Percentiles rank a stretch among this genome's conserved stretches.
Evolutionary conservation across 1,140 invertebrate genomes (phyloP).

Genomic region (Spodoptera frugiperda): DNA sequence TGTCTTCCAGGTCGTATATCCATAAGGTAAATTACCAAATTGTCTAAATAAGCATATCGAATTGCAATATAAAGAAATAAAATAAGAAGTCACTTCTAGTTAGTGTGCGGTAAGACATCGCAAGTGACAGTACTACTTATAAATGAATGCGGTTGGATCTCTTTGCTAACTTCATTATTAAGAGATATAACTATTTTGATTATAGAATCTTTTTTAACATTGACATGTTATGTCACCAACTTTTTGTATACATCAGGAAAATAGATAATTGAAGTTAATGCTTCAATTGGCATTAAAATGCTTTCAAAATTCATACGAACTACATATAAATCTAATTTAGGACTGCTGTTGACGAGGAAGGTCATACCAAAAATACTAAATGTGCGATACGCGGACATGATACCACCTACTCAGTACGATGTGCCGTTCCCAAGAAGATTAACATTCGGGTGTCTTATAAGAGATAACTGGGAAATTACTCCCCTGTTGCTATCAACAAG

Average conservation of each 20-base stretch:
- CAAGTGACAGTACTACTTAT: too few species aligned
- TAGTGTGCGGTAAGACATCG: too few species aligned
- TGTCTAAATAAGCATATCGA: too few species aligned
- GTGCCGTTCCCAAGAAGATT: slow-evolving; percentile 65
- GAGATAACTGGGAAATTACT: slow-evolving; percentile 69
- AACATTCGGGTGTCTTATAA: slow-evolving; percentile 59
- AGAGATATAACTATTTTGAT: slow-evolving; percentile 31
- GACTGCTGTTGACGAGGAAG: slow-evolving; percentile 23
- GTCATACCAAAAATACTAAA: not conserved
- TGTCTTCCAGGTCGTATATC: too few species aligned
- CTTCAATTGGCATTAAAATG: slow-evolving; percentile 43
- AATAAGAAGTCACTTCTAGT: too few species aligned
- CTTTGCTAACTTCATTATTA: not conserved
- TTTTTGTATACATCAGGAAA: slow-evolving; percentile 33
- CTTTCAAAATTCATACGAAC: slow-evolving; percentile 51
- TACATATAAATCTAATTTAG: slow-evolving; percentile 13
- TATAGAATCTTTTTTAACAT: slow-evolving; percentile 33
- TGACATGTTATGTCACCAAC: slow-evolving; percentile 2
- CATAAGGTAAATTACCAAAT: too few species aligned
- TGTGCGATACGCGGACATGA: slow-evolving; percentile 38
- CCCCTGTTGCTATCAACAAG: slow-evolving; percentile 65
- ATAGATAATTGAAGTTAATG: slow-evolving; percentile 32
- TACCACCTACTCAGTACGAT: slow-evolving; percentile 71
- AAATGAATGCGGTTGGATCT: not conserved
- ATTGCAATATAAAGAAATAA: too few species aligned